Conservation (phyloP, 92 coral and sea anemone species). For the Zoanthus sansibaricus region DNA sequence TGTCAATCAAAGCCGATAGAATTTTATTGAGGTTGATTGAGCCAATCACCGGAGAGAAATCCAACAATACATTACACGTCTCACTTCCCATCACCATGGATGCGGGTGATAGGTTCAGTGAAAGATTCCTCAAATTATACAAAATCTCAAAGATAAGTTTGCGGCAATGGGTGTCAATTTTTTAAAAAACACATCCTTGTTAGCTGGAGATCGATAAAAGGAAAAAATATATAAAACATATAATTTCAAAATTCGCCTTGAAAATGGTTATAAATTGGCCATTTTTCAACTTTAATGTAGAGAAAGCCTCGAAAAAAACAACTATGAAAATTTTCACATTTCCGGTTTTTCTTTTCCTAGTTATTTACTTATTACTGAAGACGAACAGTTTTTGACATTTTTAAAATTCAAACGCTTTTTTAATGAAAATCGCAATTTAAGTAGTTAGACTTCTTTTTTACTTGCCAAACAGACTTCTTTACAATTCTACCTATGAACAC, state of each 20-base stretch:
- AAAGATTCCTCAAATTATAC: background rate
- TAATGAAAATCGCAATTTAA: too few relatives aligned
- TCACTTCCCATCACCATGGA: slow-evolving; percentile 37
- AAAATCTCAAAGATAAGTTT: background rate
- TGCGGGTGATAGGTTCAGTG: background rate
- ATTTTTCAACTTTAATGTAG: background rate
- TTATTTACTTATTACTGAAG: background rate
- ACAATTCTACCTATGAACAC: background rate
- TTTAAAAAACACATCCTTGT: too few relatives aligned
- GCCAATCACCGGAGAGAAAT: slow-evolving; percentile 39
- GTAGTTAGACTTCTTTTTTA: too few relatives aligned
- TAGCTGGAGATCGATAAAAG: background rate
- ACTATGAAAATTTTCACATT: background rate
- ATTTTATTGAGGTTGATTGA: slow-evolving; percentile 7
- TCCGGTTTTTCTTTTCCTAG: background rate
- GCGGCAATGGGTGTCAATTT: background rate
- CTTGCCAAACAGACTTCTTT: background rate
- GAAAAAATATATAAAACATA: background rate
- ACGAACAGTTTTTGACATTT: background rate
- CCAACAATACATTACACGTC: slow-evolving; percentile 45
- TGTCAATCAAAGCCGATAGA: slow-evolving; percentile 78
- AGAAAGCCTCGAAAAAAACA: background rate
- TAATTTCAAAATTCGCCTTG: background rate
- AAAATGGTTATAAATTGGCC: background rate
- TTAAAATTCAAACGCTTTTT: background rate